Evolutionary conservation across 2,888 invertebrate species (phyloP).

Genomic region (Campoplex capitator): DNA sequence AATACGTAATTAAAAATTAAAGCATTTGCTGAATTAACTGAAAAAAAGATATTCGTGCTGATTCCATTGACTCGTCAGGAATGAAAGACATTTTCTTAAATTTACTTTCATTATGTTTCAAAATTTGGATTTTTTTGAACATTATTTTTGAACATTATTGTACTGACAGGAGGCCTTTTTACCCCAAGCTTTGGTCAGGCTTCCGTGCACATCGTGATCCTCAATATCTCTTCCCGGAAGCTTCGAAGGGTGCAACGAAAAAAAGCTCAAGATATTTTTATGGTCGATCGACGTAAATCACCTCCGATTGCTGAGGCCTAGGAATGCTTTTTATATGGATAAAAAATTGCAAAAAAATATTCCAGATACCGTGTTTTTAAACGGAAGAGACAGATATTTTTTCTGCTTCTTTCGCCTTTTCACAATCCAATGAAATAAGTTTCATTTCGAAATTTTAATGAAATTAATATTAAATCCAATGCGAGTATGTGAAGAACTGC

Average conservation of each 20-base stretch:
- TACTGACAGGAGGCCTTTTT: background rate
- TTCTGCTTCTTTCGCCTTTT: background rate
- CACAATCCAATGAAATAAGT: background rate
- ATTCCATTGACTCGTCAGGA: too few relatives aligned
- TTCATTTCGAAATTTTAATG: background rate
- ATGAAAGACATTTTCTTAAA: too few relatives aligned
- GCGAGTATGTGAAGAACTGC: background rate
- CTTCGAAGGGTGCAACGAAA: conserved; percentile 8
- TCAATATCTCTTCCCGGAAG: conserved; percentile 7
- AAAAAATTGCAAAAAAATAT: conserved; percentile 1
- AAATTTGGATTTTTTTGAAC: too few relatives aligned
- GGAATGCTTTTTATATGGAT: background rate
- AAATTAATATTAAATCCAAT: too few relatives aligned
- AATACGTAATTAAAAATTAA: too few relatives aligned
- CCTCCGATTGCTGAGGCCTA: background rate
- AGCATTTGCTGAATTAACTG: too few relatives aligned
- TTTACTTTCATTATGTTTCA: too few relatives aligned
- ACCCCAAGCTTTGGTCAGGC: conserved; percentile 8
- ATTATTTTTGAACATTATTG: background rate
- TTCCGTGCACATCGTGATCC: conserved; percentile 7
- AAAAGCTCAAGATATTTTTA: conserved; percentile 8
- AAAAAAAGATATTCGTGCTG: too few relatives aligned
- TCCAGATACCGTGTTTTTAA: background rate
- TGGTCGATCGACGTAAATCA: background rate
- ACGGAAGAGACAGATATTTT: background rate